phyloP scores from a whole-genome alignment of 2,797 vertebrate species.

The Avahi laniger region DNA sequence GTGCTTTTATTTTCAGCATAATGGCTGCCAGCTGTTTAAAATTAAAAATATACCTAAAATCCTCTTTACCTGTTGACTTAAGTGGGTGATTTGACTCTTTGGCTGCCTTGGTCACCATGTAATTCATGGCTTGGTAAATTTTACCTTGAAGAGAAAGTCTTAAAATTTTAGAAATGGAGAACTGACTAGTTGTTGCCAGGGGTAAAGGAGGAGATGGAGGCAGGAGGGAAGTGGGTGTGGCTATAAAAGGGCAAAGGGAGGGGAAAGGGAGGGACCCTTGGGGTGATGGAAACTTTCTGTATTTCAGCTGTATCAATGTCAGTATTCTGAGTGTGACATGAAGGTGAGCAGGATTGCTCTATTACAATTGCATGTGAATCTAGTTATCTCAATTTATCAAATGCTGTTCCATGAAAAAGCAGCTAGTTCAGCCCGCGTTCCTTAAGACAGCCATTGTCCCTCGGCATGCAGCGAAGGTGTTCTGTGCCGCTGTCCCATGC shows the following conservation, averaged over 20 bases:
- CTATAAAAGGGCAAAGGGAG: neutral
- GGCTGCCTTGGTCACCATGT: neutral
- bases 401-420: neutral
- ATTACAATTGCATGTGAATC: neutral
- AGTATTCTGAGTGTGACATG: too few species aligned
- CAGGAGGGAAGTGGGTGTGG: neutral
- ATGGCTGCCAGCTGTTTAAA: constrained; percentile 1
- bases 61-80: neutral
- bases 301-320: rapidly evolving
- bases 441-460: neutral
- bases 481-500: too few species aligned
- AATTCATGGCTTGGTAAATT: neutral
- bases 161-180: neutral
- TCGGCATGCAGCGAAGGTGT: neutral
- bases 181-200: neutral
- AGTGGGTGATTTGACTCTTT: neutral
- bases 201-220: neutral
- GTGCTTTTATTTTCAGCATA: neutral
- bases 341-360: neutral
- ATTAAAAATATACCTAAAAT: neutral
- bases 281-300: neutral
- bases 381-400: neutral
- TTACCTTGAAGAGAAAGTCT: constrained; percentile 19
- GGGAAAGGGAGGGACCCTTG: rapidly evolving
- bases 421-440: neutral